These are phyloP conservation scores for Epinephelus malabaricus DNA, from an alignment of 2,797 vertebrate species.

Conservation along the genomic window DNA sequence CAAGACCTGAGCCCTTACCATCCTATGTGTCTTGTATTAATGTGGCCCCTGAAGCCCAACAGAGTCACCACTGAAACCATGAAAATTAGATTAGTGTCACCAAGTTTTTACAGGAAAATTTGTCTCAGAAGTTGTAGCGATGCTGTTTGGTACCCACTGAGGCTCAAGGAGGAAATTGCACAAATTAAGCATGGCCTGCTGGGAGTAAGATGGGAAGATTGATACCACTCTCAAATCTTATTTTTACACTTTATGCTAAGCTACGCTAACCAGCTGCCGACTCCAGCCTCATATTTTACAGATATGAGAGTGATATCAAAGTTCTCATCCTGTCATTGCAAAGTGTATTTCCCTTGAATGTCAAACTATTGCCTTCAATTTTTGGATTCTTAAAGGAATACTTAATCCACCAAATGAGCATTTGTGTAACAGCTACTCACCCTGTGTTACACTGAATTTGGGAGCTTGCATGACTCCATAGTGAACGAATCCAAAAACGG, in stretches of 20 bases:
- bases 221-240: neutral
- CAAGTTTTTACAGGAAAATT: neutral
- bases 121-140: neutral
- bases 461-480: no score
- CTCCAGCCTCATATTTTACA: neutral
- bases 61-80: constrained; percentile 5
- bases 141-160: neutral
- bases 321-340: neutral
- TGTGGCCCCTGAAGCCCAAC: neutral
- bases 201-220: neutral
- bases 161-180: neutral
- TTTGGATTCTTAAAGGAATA: neutral
- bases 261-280: neutral
- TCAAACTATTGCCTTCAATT: constrained; percentile 5
- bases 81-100: neutral
- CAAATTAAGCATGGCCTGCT: neutral
- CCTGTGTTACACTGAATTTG: no score
- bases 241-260: neutral
- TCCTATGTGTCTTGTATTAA: neutral
- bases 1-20: neutral
- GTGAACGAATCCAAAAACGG: no score
- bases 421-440: no score
- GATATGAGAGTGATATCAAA: neutral
- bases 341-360: neutral
- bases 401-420: no score